Conservation (phyloP, 2,888 invertebrate genomes). For the Heteropelma amictum region DNA sequence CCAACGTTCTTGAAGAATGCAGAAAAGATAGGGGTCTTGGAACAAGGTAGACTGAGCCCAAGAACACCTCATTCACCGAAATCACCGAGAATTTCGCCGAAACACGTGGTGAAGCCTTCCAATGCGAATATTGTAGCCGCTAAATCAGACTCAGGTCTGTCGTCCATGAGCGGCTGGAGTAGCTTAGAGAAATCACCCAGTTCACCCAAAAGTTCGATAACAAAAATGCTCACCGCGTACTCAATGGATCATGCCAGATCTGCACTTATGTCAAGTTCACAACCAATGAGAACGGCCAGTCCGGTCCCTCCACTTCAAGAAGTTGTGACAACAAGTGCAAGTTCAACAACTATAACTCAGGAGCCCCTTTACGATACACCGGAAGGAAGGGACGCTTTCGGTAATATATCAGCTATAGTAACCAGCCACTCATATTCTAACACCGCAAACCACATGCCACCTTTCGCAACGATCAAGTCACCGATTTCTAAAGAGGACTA, state of each 20-base stretch:
- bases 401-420: slow-evolving; percentile 61
- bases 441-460: slow-evolving; percentile 79
- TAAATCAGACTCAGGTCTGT: slow-evolving; percentile 92
- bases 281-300: slow-evolving; percentile 65
- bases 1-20: slow-evolving; percentile 78
- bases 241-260: slow-evolving; percentile 70
- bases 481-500: slow-evolving; percentile 79
- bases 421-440: slow-evolving; percentile 64
- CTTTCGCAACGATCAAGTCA: slow-evolving; percentile 80
- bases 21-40: slow-evolving; percentile 74
- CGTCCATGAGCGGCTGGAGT: slow-evolving; percentile 93
- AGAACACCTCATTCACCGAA: slow-evolving; percentile 84
- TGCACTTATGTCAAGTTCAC: slow-evolving; percentile 63
- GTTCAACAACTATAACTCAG: slow-evolving; percentile 63
- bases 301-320: slow-evolving; percentile 72
- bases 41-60: slow-evolving; percentile 82
- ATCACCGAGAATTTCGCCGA: slow-evolving; percentile 86
- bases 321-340: slow-evolving; percentile 55
- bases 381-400: slow-evolving; percentile 71
- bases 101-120: slow-evolving; percentile 82
- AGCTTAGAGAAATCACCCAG: slow-evolving; percentile 92
- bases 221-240: slow-evolving; percentile 73
- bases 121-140: slow-evolving; percentile 84
- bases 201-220: slow-evolving; percentile 84
- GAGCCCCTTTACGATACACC: slow-evolving; percentile 75